Base-by-base conservation (phyloP, 1,140 invertebrate genomes). In the Bombus picipes region DNA sequence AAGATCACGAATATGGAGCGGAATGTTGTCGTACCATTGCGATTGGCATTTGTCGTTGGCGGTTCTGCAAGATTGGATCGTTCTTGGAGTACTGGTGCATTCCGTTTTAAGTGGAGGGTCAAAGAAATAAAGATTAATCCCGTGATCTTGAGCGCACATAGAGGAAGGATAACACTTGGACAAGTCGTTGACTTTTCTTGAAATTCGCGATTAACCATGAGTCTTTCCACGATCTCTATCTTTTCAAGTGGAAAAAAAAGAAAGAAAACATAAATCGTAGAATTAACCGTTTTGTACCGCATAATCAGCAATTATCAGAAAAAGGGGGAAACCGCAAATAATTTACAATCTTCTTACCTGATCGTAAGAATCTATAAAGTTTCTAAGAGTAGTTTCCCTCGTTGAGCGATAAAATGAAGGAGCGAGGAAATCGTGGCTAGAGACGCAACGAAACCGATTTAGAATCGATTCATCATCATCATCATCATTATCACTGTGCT, bases 61-160 rank as follows among this genome's bases (percentile, higher is more conserved):
- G 47, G 82, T 73, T 80, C 70, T 22, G 25, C 32, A 18, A 68
- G 83, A 47, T 59, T 12, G 47, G 41, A 78, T 84, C 83, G 76
- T 68, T 71, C 68, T 34, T 28, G 25, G 10, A 66, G 82, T n/a
- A 71, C 25, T 18, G 43, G 75, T 57, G 71, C 84, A 85, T 86
- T 86, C 79, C 83, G 47, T 68, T 78, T 59, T 37, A 72, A 72
- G 53, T 57, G 66, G 53, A 34, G 72, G 28, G 62, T 76, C 71
- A 71, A 86, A 89, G 72, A 89, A 89, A 83, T 78, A 81, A 71
- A 85, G 43, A 74, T 74, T 76, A 25, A 71, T 37, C 57, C 73
- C 13, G 37, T 34, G 47, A 75, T 86, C 79, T 86, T 82, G 86
- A 68, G 73, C 37, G 25, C 43, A 62, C 0, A 18, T 53, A 53